Evolutionary conservation across 2,888 invertebrate genomes (phyloP).

Genomic region (Empis livida): DNA sequence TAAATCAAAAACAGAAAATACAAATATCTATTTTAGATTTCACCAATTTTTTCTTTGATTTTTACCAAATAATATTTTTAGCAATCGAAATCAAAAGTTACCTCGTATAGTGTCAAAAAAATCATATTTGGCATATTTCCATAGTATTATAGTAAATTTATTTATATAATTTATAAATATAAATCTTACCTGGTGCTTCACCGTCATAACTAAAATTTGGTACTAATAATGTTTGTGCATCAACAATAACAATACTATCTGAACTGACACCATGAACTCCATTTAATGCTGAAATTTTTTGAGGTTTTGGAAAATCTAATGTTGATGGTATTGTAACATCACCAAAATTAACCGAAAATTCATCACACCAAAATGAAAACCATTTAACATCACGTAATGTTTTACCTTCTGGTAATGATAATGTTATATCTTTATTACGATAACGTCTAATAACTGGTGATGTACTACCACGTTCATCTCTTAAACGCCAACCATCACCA

Average conservation of each 20-base stretch:
- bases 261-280: conserved; percentile 77
- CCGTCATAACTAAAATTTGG: conserved; percentile 88
- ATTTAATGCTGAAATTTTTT: conserved; percentile 58
- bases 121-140: no score
- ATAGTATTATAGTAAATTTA: no score
- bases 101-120: no score
- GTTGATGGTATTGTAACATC: conserved; percentile 67
- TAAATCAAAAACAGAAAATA: no score
- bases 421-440: conserved; percentile 66
- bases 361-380: conserved; percentile 88
- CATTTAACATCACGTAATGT: conserved; percentile 70
- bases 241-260: conserved; percentile 77
- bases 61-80: no score
- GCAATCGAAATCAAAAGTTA: no score
- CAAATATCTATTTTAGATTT: no score
- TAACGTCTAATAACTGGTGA: conserved; percentile 61
- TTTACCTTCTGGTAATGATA: conserved; percentile 78
- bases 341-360: conserved; percentile 82
- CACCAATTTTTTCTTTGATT: no score
- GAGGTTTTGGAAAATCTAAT: conserved; percentile 72
- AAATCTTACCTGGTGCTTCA: conserved; percentile 67
- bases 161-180: not conserved
- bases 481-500: conserved; percentile 54
- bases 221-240: conserved; percentile 82
- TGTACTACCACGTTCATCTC: conserved; percentile 73